Percentiles rank a stretch among this genome's conserved stretches.
Conservation (phyloP, 2,797 vertebrate species). For the Falco berigora region DNA sequence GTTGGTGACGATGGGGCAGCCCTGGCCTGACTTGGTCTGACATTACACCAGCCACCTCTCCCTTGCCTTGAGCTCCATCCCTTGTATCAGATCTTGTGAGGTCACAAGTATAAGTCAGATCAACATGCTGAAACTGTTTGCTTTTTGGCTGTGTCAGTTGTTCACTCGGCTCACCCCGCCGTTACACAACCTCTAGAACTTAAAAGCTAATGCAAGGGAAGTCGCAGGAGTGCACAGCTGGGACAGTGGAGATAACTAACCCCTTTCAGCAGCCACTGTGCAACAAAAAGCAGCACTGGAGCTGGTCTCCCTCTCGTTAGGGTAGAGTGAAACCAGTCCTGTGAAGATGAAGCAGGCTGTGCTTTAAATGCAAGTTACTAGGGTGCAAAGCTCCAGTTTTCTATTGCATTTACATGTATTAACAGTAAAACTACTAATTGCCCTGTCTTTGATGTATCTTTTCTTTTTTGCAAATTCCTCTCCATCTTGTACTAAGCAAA, state of each 20-base stretch:
- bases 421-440: background rate
- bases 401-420: background rate
- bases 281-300: background rate
- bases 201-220: background rate
- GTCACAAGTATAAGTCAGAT: background rate
- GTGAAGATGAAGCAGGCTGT: background rate
- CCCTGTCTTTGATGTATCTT: background rate
- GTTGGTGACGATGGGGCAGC: background rate
- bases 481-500: background rate
- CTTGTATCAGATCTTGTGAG: background rate
- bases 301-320: background rate
- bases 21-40: background rate
- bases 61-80: background rate
- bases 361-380: background rate
- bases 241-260: background rate
- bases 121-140: background rate
- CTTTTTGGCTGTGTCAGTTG: background rate
- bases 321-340: background rate
- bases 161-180: background rate
- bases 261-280: background rate
- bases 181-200: background rate
- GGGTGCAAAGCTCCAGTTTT: background rate
- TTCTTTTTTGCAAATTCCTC: background rate
- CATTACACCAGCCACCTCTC: background rate
- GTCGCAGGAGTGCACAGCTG: fast-evolving